Conservation (phyloP, 2,888 invertebrate genomes). For the Trachelus stipa region DNA sequence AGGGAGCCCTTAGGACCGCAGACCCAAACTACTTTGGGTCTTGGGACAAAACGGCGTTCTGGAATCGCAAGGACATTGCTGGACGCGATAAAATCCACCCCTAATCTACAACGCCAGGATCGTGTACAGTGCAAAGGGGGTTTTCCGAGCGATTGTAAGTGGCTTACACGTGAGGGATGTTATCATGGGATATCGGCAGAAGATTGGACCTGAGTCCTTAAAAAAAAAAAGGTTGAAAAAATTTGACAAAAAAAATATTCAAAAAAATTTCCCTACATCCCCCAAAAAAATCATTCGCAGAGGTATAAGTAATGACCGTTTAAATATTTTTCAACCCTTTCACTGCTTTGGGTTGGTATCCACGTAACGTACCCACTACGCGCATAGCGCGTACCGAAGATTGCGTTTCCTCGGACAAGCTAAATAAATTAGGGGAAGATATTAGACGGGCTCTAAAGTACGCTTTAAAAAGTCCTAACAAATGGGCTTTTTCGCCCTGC, state of each 20-base stretch:
- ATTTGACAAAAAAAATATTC: no score
- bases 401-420: conserved; percentile 30
- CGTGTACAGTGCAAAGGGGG: background rate
- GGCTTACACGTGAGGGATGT: background rate
- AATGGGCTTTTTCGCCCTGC: conserved; percentile 20
- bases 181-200: background rate
- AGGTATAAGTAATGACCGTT: background rate
- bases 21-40: background rate
- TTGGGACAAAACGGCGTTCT: background rate
- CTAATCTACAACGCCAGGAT: background rate
- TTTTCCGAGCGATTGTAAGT: background rate
- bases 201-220: accelerated
- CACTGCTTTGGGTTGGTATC: background rate
- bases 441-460: conserved; percentile 23
- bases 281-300: background rate
- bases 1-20: background rate
- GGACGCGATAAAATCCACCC: background rate
- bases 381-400: conserved; percentile 27
- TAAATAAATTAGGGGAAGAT: conserved; percentile 39
- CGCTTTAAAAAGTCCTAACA: conserved; percentile 24
- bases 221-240: background rate
- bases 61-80: background rate
- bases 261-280: background rate
- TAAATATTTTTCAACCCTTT: background rate
- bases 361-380: conserved; percentile 13